phyloP scores from a whole-genome alignment of 1,140 invertebrate species.

The Tigriopus japonicus region DNA sequence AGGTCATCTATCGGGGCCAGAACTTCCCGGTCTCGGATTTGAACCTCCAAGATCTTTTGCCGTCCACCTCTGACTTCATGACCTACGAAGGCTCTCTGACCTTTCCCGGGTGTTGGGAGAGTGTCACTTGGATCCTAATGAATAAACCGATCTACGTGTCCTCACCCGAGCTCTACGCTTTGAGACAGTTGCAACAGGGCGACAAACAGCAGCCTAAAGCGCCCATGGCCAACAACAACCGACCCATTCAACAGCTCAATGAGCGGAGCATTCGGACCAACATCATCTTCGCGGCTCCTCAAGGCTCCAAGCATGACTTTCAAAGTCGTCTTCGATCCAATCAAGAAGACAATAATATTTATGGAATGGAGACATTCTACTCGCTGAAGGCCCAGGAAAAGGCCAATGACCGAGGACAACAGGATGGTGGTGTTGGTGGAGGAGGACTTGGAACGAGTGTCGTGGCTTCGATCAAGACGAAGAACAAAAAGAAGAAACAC shows the following conservation, averaged over 20 bases:
- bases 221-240: slow-evolving; percentile 68
- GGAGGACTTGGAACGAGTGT: no score
- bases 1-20: slow-evolving; percentile 36
- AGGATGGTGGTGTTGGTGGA: no score
- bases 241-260: slow-evolving; percentile 71
- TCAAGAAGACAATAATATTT: no score
- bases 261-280: slow-evolving; percentile 83
- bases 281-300: slow-evolving; percentile 51
- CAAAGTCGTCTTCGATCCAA: no score
- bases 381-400: no score
- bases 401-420: no score
- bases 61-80: slow-evolving; percentile 73
- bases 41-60: slow-evolving; percentile 58
- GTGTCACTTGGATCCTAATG: slow-evolving; percentile 31
- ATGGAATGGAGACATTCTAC: no score
- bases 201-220: slow-evolving; percentile 23
- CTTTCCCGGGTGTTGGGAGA: slow-evolving; percentile 31
- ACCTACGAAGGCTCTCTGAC: slow-evolving; percentile 60
- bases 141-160: slow-evolving; percentile 31
- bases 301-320: background rate
- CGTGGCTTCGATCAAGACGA: no score
- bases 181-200: slow-evolving; percentile 22
- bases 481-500: no score
- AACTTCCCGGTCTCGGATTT: slow-evolving; percentile 57
- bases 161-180: slow-evolving; percentile 18